These are phyloP conservation scores for Pseudoips prasinana DNA, from an alignment of 2,888 invertebrate genomes.

Conservation along the genomic window DNA sequence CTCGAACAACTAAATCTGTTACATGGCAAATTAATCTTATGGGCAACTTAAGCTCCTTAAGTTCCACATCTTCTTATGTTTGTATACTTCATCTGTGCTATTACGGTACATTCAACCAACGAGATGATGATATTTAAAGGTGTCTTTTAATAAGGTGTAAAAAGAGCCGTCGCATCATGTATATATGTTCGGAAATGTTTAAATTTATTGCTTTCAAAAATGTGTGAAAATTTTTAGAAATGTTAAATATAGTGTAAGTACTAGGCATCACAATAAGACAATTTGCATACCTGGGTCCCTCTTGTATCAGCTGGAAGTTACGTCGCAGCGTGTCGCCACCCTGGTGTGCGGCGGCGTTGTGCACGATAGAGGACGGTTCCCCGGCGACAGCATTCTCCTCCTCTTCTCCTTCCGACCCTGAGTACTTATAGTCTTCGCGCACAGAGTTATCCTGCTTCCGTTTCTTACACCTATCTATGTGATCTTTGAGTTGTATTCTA, in stretches of 20 bases:
- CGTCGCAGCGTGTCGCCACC: slow-evolving; percentile 97
- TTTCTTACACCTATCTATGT: slow-evolving; percentile 98
- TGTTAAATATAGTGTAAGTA: too few species aligned
- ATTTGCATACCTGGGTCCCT: slow-evolving; percentile 73
- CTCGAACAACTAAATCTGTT: too few species aligned
- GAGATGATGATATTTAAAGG: neutral
- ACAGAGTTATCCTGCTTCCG: slow-evolving; percentile 93
- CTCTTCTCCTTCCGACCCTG: slow-evolving; percentile 98
- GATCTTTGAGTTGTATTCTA: slow-evolving; percentile 98
- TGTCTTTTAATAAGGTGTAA: neutral
- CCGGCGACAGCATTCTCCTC: slow-evolving; percentile 95
- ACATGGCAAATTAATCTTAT: too few species aligned
- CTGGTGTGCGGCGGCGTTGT: slow-evolving; percentile 86
- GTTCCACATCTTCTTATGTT: too few species aligned
- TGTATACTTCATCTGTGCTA: too few species aligned
- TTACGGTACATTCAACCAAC: too few species aligned
- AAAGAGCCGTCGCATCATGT: too few species aligned
- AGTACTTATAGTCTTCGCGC: slow-evolving; percentile 91
- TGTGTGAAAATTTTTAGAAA: too few species aligned
- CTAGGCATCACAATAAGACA: neutral
- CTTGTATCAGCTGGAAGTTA: slow-evolving; percentile 99
- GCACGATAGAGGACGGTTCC: slow-evolving; percentile 97
- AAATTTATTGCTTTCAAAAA: too few species aligned
- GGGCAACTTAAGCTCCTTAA: too few species aligned
- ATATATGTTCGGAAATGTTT: too few species aligned